Base-by-base conservation (phyloP, 2,888 invertebrate species). In the Drosophila siamana region DNA sequence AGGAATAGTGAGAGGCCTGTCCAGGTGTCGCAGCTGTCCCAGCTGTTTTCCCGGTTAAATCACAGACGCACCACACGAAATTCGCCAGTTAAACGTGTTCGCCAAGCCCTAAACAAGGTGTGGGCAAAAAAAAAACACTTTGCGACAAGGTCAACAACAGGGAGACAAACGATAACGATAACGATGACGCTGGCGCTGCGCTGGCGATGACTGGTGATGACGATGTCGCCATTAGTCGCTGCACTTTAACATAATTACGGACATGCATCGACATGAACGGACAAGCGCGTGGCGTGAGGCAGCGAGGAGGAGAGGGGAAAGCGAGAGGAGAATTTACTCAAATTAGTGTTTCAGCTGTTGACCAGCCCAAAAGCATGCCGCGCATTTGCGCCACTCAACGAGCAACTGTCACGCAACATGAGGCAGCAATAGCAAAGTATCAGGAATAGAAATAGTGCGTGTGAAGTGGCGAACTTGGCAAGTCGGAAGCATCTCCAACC, bases 331-430 rank as follows among this genome's bases (percentile, higher is more conserved):
- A 43, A n/a, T 28, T 11, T 38, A 38, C 44, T 28, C 61, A 54
- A 60, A 61, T 65, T 52, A 62, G 56, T 57, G 36, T 26, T n/a
- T n/a, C 22, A 16, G 9, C 19, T 50, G 28, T 72, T 43, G 61
- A 57, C 41, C 67, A 77, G 74, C 74, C 74, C 22, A 61, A 73
- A 74, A 74, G 74, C 61, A 74, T 57, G 74, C 74, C 78, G 73
- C 61, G 52, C 44, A 48, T 71, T 77, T 46, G 2, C 15, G 48
- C 8, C 44, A 9, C 48, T 8, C 38, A 77, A 78, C 66, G 60
- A 28, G 16, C 47, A n/a, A 44, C 7, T 57, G 48, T 66, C 74
- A 78, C 74, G 78, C 74, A 62, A 74, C 46, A 19, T 3, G 3
- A 19, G 2, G 3, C 19, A 46, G 8, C 9, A 7, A n/a, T n/a